Conservation (phyloP, 2,888 invertebrate genomes). For the Cinara cedri region DNA sequence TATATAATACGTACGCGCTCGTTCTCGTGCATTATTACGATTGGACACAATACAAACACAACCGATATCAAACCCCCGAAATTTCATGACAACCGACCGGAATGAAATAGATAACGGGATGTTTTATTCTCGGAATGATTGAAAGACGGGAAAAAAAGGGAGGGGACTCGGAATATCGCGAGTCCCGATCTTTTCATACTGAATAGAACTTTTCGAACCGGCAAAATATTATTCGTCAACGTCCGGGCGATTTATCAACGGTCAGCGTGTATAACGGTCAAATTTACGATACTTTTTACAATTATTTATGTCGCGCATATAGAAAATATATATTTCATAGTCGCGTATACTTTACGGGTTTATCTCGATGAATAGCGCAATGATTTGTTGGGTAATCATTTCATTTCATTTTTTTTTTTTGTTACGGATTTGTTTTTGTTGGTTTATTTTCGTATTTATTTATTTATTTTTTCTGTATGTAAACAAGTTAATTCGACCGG, state of each 20-base stretch:
- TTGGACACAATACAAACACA: constrained; percentile 37
- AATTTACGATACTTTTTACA: background rate
- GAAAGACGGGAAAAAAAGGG: background rate
- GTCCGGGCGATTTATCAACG: constrained; percentile 7
- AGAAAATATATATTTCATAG: constrained; percentile 7
- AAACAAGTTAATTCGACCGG: too few relatives aligned
- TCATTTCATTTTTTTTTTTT: background rate
- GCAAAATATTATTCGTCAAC: constrained; percentile 34
- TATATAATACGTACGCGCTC: background rate
- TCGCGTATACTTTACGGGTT: too few relatives aligned
- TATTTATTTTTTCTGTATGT: too few relatives aligned
- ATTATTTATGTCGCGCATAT: background rate
- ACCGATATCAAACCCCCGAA: constrained; percentile 29
- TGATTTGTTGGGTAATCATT: background rate
- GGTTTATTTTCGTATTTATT: too few relatives aligned
- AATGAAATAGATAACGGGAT: constrained; percentile 48
- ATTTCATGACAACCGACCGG: constrained; percentile 28
- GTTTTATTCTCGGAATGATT: background rate
- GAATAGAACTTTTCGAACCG: constrained; percentile 1
- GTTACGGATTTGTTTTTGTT: too few relatives aligned
- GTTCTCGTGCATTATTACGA: constrained; percentile 9
- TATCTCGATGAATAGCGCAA: too few relatives aligned
- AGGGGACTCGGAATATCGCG: constrained; percentile 13
- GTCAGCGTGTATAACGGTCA: background rate
- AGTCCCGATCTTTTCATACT: background rate